Evolutionary conservation across 2,113 vertebrate species (phyloP).

Genomic region (Ascaphus truei): DNA sequence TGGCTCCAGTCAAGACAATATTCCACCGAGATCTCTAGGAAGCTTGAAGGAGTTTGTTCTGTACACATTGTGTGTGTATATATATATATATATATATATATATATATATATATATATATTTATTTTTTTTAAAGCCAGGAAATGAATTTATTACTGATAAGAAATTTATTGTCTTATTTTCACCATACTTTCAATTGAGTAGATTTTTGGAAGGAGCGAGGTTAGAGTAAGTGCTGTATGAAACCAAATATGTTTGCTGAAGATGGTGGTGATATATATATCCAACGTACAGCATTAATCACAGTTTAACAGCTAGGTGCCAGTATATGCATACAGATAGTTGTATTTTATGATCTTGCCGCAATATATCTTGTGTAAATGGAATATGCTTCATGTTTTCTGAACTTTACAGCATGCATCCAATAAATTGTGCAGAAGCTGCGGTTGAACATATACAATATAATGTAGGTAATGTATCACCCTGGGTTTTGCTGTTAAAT

Average conservation of each 20-base stretch:
- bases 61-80: not conserved
- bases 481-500: too few species aligned
- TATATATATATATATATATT: too few species aligned
- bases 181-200: not conserved
- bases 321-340: slow-evolving; percentile 6
- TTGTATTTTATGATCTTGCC: slow-evolving; percentile 6
- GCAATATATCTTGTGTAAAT: slow-evolving; percentile 9
- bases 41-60: not conserved
- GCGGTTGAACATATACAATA: not conserved
- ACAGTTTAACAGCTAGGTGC: slow-evolving; percentile 8
- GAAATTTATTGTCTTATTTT: not conserved
- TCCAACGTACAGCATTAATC: slow-evolving; percentile 9
- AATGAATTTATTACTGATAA: not conserved
- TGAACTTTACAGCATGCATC: not conserved
- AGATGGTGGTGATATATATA: not conserved
- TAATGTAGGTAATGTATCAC: not conserved
- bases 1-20: not conserved
- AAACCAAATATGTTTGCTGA: not conserved
- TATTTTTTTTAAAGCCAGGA: not conserved
- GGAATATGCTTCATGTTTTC: not conserved
- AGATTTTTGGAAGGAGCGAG: not conserved
- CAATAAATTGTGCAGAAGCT: not conserved
- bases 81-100: too few species aligned
- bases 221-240: not conserved
- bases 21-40: not conserved